These are phyloP conservation scores for Alligator mississippiensis DNA, from an alignment of 2,113 vertebrate genomes.

Conservation along the genomic window DNA sequence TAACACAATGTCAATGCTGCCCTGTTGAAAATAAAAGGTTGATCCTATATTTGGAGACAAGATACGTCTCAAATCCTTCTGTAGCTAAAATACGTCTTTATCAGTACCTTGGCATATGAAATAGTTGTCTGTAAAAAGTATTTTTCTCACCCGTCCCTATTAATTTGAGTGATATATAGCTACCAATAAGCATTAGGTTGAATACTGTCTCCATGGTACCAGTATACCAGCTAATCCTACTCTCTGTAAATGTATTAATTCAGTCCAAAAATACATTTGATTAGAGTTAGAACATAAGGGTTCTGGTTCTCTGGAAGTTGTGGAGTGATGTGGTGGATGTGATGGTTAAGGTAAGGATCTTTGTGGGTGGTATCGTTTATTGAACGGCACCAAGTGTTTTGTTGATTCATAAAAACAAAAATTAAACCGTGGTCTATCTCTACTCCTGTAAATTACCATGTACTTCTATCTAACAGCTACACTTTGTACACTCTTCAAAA, in stretches of 20 bases:
- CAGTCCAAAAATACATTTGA: neutral
- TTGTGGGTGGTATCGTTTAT: neutral
- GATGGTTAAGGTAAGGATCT: no score
- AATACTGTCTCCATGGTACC: neutral
- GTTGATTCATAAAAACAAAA: neutral
- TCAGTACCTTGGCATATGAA: neutral
- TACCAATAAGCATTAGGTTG: constrained; percentile 42
- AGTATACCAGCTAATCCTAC: neutral
- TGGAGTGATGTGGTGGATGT: no score
- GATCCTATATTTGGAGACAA: neutral
- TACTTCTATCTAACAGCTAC: neutral
- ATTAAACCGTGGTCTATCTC: neutral
- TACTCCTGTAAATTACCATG: neutral
- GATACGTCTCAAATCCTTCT: neutral
- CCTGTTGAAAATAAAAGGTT: neutral
- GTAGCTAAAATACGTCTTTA: neutral
- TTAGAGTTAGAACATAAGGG: neutral
- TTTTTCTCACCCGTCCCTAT: neutral
- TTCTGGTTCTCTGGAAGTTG: neutral
- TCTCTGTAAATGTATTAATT: neutral
- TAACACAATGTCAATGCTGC: neutral
- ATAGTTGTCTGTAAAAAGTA: neutral
- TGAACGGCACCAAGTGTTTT: neutral
- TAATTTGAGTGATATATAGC: constrained; percentile 1
- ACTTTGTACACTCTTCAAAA: neutral